Base-by-base conservation (phyloP, 2,113 vertebrate genomes). In the Equus quagga region DNA sequence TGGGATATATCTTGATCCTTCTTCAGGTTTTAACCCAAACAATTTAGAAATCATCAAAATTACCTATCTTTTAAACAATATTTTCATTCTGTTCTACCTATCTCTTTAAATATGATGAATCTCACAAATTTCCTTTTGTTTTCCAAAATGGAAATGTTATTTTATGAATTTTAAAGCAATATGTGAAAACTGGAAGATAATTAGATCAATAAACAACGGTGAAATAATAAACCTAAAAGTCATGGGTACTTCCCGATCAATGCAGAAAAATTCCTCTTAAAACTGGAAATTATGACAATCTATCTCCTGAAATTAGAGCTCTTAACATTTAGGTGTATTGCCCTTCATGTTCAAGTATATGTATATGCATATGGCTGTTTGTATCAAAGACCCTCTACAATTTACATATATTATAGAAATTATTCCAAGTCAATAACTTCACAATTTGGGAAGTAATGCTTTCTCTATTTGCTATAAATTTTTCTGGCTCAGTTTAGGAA, bases 141-240 rank as follows among this genome's bases (percentile, higher is more conserved):
- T 96, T 96, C 83, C 58, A 92, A 76, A 60, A 75, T 49, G 26
- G 12, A 82, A 92, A 19, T 78, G 17, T 33, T 78, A 78, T 21
- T 54, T 69, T 76, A 44, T 70, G 69, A 70, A 90, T 41, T 64
- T 84, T 56, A 70, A 79, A 78, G 54, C 14, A 78, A 54, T 24
- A 51, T 79, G 17, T 72, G 79, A 76, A 13, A 80, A 96, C 46
- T 85, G 11, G 33, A 33, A 56, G 65, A 65, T 94, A 49, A 75
- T 49, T 49, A 46, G 28, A 70, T 89, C 46, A 56, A 28, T 23
- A 36, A 13, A 86, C 14, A 76, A 54, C 46, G 13, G 49, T 92
- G 33, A 56, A 64, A 64, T 33, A 58, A 15, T 86, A 4, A 75
- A 67, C 18, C 49, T 49, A 75, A 91, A 92, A 90, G 46, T 79